Evolutionary conservation across 2,888 invertebrate genomes (phyloP), one percentile per base, ranked within the genome.

Genomic region (Entomobrya multifasciata): DNA sequence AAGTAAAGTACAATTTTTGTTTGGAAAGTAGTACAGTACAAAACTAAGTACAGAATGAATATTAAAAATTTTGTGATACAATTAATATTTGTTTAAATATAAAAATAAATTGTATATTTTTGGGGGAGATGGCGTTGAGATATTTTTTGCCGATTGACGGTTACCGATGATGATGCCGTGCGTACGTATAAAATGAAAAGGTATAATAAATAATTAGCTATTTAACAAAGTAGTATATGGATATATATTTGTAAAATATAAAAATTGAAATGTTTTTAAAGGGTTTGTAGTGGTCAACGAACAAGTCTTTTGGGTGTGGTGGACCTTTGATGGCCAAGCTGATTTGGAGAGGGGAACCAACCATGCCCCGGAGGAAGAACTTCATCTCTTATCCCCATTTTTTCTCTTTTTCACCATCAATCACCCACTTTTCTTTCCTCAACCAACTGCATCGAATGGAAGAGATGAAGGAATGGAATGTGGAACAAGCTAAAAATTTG

Each of bases 401-500:
- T 47, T 44, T 60, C 47, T 77, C 57, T 77, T 36, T 57, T 65
- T 65, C 70, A 44, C 57, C 8, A 10, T 65, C 79, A 44, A 30
- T 47, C 78, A 67, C 36, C 41, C 74, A 86, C 36, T 49, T 72
- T 80, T 77, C 20, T 52, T 70, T 78, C 36, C 79, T 70, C 78
- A 57, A 78, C 67, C 85, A 85, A 77, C 70, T 72, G 72, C 85
- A 78, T 78, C 17, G 52, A 83, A 36, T 36, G 36, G 57, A 6
- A 30, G 30, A 62, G 52, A 27, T 80, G 86, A 49, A n/a, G 49
- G 72, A 70, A 70, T 70, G 70, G 65, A 55, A 27, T 80, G 86
- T 30, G 76, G 74, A 86, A 60, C 78, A 76, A 86, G 86, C 80
- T 81, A 86, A 81, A 76, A 86, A 80, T 81, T 86, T 60, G 86